These are phyloP conservation scores for Phytoseiulus persimilis DNA, from an alignment of 2,888 invertebrate species.

Conservation along the genomic window DNA sequence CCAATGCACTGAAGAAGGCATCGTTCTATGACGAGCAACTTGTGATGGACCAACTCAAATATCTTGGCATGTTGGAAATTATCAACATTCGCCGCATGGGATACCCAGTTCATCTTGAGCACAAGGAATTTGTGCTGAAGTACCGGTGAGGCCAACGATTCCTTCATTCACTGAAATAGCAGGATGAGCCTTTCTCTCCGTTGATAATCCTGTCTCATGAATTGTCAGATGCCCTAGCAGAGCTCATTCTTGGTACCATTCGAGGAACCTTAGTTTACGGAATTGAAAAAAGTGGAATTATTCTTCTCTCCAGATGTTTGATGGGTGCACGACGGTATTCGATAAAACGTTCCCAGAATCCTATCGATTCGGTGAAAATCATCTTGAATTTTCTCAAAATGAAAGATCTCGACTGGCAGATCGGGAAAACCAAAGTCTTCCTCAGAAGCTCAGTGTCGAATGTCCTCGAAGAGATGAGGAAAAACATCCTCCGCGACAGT, in stretches of 20 bases:
- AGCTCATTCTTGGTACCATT: no score
- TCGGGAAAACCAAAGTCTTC: conserved; percentile 75
- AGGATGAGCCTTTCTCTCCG: no score
- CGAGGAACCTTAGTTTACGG: no score
- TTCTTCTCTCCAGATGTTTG: not conserved
- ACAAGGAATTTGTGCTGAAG: conserved; percentile 65
- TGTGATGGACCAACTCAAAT: conserved; percentile 76
- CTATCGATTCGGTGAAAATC: conserved; percentile 44
- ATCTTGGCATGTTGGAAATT: conserved; percentile 85
- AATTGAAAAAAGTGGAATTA: conserved; percentile 41
- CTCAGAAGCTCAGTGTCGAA: conserved; percentile 71
- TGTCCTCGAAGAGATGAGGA: conserved; percentile 70
- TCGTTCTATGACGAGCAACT: conserved; percentile 69
- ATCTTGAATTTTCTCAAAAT: conserved; percentile 61
- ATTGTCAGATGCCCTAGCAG: no score
- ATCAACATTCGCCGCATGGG: conserved; percentile 82
- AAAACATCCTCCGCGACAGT: conserved; percentile 61
- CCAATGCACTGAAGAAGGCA: conserved; percentile 72
- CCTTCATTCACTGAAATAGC: no score
- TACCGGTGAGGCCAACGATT: conserved; percentile 62
- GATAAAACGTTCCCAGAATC: conserved; percentile 39
- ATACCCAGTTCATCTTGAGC: conserved; percentile 73
- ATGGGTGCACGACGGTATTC: conserved; percentile 35
- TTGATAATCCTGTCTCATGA: no score
- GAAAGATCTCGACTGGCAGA: conserved; percentile 70